Evolutionary conservation across 2,113 vertebrate species (phyloP).

Genomic region (Lamprotornis superbus): DNA sequence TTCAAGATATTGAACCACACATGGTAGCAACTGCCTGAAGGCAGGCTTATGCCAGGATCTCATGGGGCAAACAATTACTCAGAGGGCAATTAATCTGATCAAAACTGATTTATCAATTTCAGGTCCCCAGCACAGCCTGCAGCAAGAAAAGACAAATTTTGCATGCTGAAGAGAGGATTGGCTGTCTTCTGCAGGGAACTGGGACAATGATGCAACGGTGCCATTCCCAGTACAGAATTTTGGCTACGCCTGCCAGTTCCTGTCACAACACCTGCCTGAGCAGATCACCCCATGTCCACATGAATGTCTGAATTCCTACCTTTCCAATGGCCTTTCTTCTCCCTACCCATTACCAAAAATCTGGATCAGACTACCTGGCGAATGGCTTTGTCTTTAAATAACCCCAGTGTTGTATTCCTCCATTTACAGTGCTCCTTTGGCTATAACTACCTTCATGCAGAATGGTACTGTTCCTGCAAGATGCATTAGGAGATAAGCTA

Average conservation of each 20-base stretch:
- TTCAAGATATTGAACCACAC: background rate
- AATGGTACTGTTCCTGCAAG: background rate
- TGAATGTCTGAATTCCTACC: background rate
- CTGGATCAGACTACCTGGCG: background rate
- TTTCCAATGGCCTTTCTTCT: background rate
- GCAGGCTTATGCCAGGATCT: background rate
- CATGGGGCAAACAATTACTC: background rate
- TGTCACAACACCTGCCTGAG: background rate
- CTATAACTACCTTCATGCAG: background rate
- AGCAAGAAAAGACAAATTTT: background rate
- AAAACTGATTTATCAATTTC: background rate
- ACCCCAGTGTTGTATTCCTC: background rate
- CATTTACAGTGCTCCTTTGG: background rate
- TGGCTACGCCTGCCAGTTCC: background rate
- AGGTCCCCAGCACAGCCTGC: background rate
- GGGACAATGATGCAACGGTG: fast-evolving
- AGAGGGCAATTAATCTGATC: background rate
- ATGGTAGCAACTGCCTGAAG: background rate
- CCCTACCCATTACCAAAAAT: background rate
- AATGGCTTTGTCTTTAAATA: background rate
- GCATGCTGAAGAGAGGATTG: background rate
- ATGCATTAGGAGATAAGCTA: background rate
- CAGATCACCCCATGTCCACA: fast-evolving
- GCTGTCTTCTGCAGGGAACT: background rate
- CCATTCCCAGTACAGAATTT: background rate